Evolutionary conservation across 2,888 invertebrate species (phyloP).

Genomic region (Trilocha varians): DNA sequence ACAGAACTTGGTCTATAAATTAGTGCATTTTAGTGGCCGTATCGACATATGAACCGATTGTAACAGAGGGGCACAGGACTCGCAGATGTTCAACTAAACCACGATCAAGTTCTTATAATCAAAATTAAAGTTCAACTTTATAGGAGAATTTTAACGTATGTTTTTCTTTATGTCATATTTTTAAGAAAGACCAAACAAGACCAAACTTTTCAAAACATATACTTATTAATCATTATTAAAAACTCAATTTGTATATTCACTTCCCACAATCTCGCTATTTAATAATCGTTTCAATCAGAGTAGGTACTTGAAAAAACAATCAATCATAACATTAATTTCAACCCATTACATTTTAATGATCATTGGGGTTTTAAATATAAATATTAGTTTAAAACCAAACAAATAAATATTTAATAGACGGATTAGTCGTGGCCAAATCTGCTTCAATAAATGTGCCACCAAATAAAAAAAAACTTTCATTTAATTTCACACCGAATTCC

Average conservation of each 20-base stretch:
- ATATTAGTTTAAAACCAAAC: slow-evolving; percentile 46
- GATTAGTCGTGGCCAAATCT: slow-evolving; percentile 39
- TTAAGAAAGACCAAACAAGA: no score
- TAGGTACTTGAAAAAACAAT: slow-evolving; percentile 15
- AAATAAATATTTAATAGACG: slow-evolving; percentile 54
- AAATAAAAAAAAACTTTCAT: slow-evolving; percentile 53
- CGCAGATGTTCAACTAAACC: background rate
- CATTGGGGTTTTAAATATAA: slow-evolving; percentile 23
- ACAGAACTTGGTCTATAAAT: no score
- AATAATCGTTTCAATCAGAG: slow-evolving; percentile 1
- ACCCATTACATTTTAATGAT: slow-evolving; percentile 31
- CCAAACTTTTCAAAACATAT: no score
- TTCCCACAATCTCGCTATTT: no score
- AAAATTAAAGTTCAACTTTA: background rate
- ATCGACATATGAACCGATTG: background rate
- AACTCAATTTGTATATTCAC: no score
- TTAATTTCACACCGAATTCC: slow-evolving; percentile 68
- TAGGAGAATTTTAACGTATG: no score
- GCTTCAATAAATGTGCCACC: slow-evolving; percentile 30
- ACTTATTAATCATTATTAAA: no score
- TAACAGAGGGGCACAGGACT: background rate
- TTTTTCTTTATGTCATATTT: no score
- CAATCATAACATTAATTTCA: slow-evolving; percentile 25
- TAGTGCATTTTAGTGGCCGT: background rate
- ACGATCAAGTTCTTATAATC: background rate